Percentiles rank a stretch among this genome's conserved stretches.
phyloP scores from a whole-genome alignment of 1,140 invertebrate genomes.

The Drosophila sulfurigaster region DNA sequence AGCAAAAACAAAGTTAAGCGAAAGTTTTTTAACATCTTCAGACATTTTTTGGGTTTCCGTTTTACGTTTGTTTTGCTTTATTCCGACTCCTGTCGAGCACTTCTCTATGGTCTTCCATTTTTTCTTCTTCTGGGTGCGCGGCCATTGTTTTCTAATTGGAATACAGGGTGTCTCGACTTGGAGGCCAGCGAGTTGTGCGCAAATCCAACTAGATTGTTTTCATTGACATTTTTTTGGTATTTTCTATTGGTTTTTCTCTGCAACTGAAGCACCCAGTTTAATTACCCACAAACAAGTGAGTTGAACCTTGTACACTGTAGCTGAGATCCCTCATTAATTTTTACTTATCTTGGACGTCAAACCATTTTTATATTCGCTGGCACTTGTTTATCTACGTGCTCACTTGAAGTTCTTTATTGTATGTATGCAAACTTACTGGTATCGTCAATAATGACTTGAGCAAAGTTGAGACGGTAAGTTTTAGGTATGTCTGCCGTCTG shows the following conservation, averaged over 20 bases:
- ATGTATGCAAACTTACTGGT: background rate
- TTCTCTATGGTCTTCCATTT: conserved; percentile 38
- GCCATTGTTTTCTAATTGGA: conserved; percentile 57
- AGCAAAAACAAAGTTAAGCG: conserved; percentile 80
- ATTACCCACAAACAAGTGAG: conserved; percentile 35
- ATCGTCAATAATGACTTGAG: background rate
- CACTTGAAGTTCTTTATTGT: conserved; percentile 47
- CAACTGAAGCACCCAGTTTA: conserved; percentile 39
- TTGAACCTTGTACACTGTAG: conserved; percentile 41
- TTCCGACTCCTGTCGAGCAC: conserved; percentile 31
- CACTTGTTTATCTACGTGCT: conserved; percentile 67
- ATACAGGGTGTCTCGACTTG: conserved; percentile 56
- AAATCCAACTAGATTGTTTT: background rate
- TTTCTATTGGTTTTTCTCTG: background rate
- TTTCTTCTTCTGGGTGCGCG: conserved; percentile 42
- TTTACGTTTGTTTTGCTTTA: conserved; percentile 56
- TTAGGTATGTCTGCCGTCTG: background rate
- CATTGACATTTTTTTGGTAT: background rate
- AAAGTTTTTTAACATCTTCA: conserved; percentile 76
- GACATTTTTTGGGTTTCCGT: conserved; percentile 74
- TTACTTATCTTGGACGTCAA: conserved; percentile 70
- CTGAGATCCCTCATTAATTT: conserved; percentile 66
- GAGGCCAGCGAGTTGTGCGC: no score
- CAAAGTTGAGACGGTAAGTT: background rate
- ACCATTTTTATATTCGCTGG: conserved; percentile 53